Evolutionary conservation across 2,113 vertebrate species (phyloP), one percentile per base, ranked within the genome.

Genomic region (Vidua chalybeata): DNA sequence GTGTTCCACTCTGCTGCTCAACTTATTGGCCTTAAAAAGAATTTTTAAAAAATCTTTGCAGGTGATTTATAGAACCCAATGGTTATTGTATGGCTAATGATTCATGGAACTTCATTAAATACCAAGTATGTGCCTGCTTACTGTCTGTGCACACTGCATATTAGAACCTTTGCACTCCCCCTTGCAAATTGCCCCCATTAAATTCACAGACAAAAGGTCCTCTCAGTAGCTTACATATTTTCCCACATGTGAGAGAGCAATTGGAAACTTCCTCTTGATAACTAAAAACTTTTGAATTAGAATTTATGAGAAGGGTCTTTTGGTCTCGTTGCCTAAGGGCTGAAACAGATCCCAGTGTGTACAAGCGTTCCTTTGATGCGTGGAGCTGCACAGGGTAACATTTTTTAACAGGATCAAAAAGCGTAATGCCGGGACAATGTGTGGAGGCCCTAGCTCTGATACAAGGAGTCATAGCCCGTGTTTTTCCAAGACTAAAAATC

Each of bases 201-300:
- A 92, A 96, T 94, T 78, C 46, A 72, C 84, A 97, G 97, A 98
- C 97, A 97, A 98, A 98, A 98, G 97, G 97, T 98, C 94, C 97
- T 98, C 98, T 98, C 96, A 95, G 97, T 96, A 94, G 94, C 95
- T 91, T 97, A 97, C 96, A 96, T 97, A 93, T 97, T 98, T 98
- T 97, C 98, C 97, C 98, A 98, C 97, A 96, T 95, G 97, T 97
- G 97, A 97, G 97, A 95, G 94, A 95, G 97, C 98, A 96, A 97
- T 97, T 96, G 97, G 98, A 98, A 98, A 98, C 97, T 97, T 98
- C 98, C 98, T 97, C 97, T 96, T 94, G 91, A 97, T 97, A 96
- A 95, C 97, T 96, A 97, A 97, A 94, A 97, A 97, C 97, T 96
- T 97, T 87, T 96, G 97, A 96, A 97, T 90, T 96, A 97, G 97